phyloP scores from a whole-genome alignment of 1,140 invertebrate species.

The Dolichoris vasculosae region DNA sequence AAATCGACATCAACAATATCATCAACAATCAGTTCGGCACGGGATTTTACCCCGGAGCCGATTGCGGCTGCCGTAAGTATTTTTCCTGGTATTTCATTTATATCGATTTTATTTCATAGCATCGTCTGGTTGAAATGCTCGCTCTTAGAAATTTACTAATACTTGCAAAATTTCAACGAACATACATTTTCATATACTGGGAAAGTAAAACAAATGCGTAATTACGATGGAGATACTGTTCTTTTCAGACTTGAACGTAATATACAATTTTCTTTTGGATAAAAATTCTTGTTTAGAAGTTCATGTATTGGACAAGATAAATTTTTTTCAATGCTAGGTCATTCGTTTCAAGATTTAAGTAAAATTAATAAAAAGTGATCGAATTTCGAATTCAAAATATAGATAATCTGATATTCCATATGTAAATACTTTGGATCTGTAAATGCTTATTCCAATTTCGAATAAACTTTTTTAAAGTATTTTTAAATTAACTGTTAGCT shows the following conservation, averaged over 20 bases:
- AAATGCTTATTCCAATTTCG: too few relatives aligned
- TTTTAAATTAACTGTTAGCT: too few relatives aligned
- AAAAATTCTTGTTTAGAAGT: not conserved
- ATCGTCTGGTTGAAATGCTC: not conserved
- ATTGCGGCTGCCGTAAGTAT: constrained; percentile 46
- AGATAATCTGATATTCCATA: too few relatives aligned
- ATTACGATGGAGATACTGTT: not conserved
- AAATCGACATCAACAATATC: constrained; percentile 54
- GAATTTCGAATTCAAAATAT: too few relatives aligned
- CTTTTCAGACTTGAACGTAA: not conserved
- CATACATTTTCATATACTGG: not conserved
- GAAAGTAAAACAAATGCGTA: not conserved
- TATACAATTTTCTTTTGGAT: not conserved
- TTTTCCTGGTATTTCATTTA: not conserved
- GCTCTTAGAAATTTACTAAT: not conserved
- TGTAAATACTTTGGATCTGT: too few relatives aligned
- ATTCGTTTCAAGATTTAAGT: not conserved
- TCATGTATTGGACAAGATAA: not conserved
- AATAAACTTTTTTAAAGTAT: too few relatives aligned
- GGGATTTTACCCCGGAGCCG: not conserved
- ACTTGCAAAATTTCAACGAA: not conserved
- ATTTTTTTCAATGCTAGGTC: not conserved
- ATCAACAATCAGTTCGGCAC: constrained; percentile 56
- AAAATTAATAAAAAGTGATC: not conserved
- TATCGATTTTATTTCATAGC: not conserved